Conservation (phyloP, 2,113 vertebrate species). For the Pao palembangensis region DNA sequence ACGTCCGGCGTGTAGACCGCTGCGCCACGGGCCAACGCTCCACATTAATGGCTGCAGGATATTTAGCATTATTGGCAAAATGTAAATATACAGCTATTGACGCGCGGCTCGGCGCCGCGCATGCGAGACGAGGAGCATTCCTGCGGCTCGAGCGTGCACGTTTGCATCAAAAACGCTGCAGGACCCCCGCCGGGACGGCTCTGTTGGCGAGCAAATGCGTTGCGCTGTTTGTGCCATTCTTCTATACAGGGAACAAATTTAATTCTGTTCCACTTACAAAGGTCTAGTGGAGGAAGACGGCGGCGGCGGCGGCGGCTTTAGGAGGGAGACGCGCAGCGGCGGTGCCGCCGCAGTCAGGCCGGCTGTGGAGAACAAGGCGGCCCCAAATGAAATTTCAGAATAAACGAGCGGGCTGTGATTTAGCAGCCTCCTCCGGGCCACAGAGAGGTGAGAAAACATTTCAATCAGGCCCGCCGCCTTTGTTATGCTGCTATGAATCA, state of each 20-base stretch:
- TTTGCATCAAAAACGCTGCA: constrained; percentile 38
- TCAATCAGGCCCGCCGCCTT: constrained; percentile 66
- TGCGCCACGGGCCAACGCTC: constrained; percentile 43
- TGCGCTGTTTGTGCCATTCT: constrained; percentile 54
- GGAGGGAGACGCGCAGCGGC: constrained; percentile 25
- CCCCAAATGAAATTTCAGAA: constrained; percentile 71
- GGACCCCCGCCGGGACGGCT: constrained; percentile 22
- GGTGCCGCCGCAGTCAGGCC: constrained; percentile 16
- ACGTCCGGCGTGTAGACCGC: constrained; percentile 47
- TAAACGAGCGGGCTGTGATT: constrained; percentile 72
- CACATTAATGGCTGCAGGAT: constrained; percentile 58
- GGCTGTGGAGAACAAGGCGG: constrained; percentile 61
- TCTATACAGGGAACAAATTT: constrained; percentile 63
- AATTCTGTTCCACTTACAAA: constrained; percentile 70
- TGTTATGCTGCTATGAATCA: constrained; percentile 71
- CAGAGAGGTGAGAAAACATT: constrained; percentile 72
- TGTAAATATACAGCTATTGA: constrained; percentile 70
- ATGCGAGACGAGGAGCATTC: constrained; percentile 32
- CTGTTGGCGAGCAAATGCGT: constrained; percentile 52
- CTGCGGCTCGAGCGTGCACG: constrained; percentile 31
- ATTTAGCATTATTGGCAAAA: constrained; percentile 76
- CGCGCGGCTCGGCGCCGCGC: constrained; percentile 30
- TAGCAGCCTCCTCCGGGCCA: constrained; percentile 66
- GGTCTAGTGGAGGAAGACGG: constrained; percentile 65
- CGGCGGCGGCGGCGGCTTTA: constrained; percentile 63